Base-by-base conservation (phyloP, 2,888 invertebrate species). In the Andricus curvator region DNA sequence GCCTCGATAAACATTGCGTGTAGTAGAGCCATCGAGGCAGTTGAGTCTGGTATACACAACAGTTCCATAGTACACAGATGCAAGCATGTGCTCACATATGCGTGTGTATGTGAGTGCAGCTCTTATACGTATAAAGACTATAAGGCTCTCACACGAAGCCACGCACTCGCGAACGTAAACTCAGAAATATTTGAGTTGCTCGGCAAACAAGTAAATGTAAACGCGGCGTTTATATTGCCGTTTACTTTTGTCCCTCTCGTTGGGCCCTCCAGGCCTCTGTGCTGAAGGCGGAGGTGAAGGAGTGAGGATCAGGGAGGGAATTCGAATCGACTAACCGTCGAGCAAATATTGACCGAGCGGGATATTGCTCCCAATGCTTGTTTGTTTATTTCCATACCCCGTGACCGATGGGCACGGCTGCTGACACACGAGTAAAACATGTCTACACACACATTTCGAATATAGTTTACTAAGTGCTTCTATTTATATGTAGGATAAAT, bases 281-380 rank as follows among this genome's bases (percentile, higher is more conserved):
- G 85, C 86, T 84, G 85, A 83, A 83, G 79, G 84, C 62, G 79
- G 81, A 79, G 82, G 80, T 81, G 74, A 56, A 85, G 81, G 84
- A 85, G 82, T 37, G 80, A 33, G 74, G 80, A 80, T 62, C 78
- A 83, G 78, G 70, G 8, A 77, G 67, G 77, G 77, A 81, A 82
- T 79, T 60, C 83, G 86, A 88, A 88, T 91, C 90, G 91, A 90
- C 92, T 92, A 92, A 92, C 92, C 91, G 89, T 91, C 91, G 88
- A 86, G 88, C 90, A 92, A 92, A 92, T 92, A 92, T 92, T 92
- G 91, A 92, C 92, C 90, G 89, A 92, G 91, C 88, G 88, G 91
- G 92, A 92, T 92, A 92, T 92, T 92, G 92, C 92, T 92, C 91
- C 91, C 91, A 88, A 91, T 92, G 91, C 90, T 88, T 92, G 91